Conservation (phyloP, 2,888 invertebrate genomes). For the Imbricaverruca yamaguchii region DNA sequence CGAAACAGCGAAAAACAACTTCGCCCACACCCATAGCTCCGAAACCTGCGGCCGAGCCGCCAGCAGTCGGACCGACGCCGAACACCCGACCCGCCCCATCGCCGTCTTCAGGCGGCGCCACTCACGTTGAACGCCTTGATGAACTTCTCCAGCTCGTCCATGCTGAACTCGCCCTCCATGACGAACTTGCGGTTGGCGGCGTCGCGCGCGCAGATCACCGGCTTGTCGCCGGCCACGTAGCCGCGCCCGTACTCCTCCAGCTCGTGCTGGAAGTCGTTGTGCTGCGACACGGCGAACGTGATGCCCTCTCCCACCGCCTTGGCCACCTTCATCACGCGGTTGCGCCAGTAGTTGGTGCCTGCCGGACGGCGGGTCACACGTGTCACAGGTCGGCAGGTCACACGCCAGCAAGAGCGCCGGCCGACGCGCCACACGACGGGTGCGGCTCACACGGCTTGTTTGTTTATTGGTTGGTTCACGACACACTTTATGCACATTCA, state of each 20-base stretch:
- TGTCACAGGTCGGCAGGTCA: background rate
- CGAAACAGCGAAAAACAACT: too few relatives aligned
- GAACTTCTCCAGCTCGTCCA: slow-evolving; percentile 20
- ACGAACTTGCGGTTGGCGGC: slow-evolving; percentile 79
- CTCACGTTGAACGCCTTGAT: background rate
- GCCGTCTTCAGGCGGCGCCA: background rate
- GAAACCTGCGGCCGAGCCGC: too few relatives aligned
- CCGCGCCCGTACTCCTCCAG: slow-evolving; percentile 88
- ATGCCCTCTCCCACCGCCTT: slow-evolving; percentile 55
- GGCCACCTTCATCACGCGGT: slow-evolving; percentile 85
- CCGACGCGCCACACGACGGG: too few relatives aligned
- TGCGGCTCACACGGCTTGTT: too few relatives aligned
- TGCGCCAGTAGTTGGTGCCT: slow-evolving; percentile 94
- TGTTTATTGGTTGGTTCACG: too few relatives aligned
- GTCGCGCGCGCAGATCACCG: slow-evolving; percentile 75
- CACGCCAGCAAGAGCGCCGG: too few relatives aligned
- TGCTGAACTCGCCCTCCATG: slow-evolving; percentile 78
- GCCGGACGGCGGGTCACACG: background rate
- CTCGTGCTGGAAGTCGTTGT: slow-evolving; percentile 90
- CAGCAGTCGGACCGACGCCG: too few relatives aligned
- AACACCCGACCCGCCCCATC: too few relatives aligned
- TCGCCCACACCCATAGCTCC: too few relatives aligned
- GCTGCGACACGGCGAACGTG: slow-evolving; percentile 83
- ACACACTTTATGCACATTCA: too few relatives aligned
- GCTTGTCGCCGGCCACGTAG: slow-evolving; percentile 78